A percentile compares a stretch with the other conserved stretches of the same genome.
phyloP scores from a whole-genome alignment of 2,797 vertebrate genomes.

The Poecile montanus region DNA sequence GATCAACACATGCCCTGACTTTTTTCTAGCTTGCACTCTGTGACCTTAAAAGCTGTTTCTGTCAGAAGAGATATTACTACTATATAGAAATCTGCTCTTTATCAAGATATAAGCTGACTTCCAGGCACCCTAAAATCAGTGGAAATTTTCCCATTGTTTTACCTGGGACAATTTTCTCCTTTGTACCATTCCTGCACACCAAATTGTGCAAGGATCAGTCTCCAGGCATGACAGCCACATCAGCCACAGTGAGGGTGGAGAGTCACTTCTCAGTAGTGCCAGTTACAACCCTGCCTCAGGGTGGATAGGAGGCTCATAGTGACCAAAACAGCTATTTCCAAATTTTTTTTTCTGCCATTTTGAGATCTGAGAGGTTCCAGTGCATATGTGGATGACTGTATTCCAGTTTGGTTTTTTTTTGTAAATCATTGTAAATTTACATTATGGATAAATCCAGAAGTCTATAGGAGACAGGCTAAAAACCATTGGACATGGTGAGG shows the following conservation, averaged over 20 bases:
- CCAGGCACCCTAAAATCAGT: background rate
- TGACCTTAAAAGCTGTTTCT: background rate
- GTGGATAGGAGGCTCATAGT: background rate
- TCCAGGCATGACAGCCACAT: background rate
- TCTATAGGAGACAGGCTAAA: background rate
- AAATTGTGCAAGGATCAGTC: background rate
- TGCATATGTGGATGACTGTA: background rate
- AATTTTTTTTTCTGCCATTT: background rate
- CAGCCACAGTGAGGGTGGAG: fast-evolving
- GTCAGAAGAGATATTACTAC: background rate
- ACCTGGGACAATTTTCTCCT: background rate
- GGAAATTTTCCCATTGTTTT: background rate
- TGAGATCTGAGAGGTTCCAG: background rate
- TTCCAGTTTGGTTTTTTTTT: background rate
- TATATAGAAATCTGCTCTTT: background rate
- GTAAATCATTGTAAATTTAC: background rate
- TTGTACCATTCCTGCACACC: background rate
- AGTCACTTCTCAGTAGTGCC: background rate
- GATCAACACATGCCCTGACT: background rate
- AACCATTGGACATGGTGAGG: background rate
- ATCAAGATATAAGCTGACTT: background rate
- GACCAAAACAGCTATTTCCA: background rate
- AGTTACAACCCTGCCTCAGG: background rate
- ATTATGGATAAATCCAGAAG: background rate
- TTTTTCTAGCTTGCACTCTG: background rate